These are phyloP conservation scores for Ceyx margarethae DNA, from an alignment of 2,113 vertebrate species.

Conservation along the genomic window DNA sequence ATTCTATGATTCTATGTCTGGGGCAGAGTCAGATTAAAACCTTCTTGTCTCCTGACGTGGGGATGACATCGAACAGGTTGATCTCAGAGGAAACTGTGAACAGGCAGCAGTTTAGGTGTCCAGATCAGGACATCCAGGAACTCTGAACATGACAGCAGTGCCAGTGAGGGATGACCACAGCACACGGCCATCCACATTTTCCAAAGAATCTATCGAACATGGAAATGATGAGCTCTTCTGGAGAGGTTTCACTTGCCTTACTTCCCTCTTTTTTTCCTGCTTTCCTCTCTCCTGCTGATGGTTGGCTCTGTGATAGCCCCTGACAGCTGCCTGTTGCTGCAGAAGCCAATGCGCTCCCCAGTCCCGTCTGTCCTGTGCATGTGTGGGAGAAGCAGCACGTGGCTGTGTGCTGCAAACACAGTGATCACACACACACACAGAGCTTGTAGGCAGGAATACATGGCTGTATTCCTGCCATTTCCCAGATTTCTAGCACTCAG, in stretches of 20 bases:
- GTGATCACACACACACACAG: accelerated
- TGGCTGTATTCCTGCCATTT: background rate
- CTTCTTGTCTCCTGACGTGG: background rate
- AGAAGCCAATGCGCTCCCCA: background rate
- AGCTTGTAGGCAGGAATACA: background rate
- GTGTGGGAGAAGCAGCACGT: accelerated
- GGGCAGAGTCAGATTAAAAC: background rate
- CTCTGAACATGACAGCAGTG: accelerated
- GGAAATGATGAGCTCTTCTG: background rate
- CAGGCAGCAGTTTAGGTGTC: background rate
- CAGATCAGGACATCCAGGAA: background rate
- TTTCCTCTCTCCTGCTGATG: background rate
- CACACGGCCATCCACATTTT: background rate
- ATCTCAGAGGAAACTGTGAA: background rate
- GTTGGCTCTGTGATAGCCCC: no score
- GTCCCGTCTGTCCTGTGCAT: background rate
- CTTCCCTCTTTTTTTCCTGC: background rate
- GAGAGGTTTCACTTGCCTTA: background rate
- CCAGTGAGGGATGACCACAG: background rate
- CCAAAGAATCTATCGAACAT: background rate
- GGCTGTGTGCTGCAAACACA: no score
- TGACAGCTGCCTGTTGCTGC: background rate
- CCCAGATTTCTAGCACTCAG: background rate
- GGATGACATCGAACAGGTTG: background rate
- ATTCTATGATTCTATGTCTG: background rate